These are phyloP conservation scores for Blera fallax DNA, from an alignment of 2,888 invertebrate genomes.

Conservation along the genomic window DNA sequence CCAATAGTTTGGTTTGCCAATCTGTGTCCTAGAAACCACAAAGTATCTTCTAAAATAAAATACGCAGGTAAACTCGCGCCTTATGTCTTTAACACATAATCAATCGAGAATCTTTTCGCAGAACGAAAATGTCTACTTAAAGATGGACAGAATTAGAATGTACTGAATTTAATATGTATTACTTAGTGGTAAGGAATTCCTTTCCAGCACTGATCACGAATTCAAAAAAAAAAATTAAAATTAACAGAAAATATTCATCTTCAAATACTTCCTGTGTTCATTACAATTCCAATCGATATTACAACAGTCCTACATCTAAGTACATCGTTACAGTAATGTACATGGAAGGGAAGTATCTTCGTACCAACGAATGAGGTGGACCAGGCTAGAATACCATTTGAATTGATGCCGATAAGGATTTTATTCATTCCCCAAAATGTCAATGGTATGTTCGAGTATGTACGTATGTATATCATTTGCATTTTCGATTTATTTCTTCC, in stretches of 20 bases:
- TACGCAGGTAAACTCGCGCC: too few relatives aligned
- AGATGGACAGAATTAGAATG: conserved; percentile 9
- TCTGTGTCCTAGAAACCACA: too few relatives aligned
- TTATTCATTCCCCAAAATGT: conserved; percentile 54
- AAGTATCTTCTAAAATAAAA: too few relatives aligned
- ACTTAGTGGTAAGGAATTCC: not conserved
- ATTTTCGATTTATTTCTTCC: conserved; percentile 53
- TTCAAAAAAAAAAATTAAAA: not conserved
- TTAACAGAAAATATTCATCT: conserved; percentile 28
- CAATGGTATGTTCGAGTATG: too few relatives aligned
- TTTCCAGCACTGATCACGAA: not conserved
- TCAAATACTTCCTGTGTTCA: conserved; percentile 17
- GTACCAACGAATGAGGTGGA: not conserved
- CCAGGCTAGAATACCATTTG: conserved; percentile 40
- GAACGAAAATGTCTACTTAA: not conserved
- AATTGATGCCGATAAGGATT: conserved; percentile 54
- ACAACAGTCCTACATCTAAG: conserved; percentile 53
- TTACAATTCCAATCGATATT: conserved; percentile 52
- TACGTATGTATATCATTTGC: conserved; percentile 47
- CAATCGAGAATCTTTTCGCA: not conserved
- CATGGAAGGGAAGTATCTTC: conserved; percentile 26
- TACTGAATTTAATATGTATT: conserved; percentile 6
- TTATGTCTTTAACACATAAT: not conserved
- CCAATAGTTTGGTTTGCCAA: too few relatives aligned
- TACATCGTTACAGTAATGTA: conserved; percentile 48